phyloP scores from a whole-genome alignment of 2,888 invertebrate species.

The Congeria kusceri region DNA sequence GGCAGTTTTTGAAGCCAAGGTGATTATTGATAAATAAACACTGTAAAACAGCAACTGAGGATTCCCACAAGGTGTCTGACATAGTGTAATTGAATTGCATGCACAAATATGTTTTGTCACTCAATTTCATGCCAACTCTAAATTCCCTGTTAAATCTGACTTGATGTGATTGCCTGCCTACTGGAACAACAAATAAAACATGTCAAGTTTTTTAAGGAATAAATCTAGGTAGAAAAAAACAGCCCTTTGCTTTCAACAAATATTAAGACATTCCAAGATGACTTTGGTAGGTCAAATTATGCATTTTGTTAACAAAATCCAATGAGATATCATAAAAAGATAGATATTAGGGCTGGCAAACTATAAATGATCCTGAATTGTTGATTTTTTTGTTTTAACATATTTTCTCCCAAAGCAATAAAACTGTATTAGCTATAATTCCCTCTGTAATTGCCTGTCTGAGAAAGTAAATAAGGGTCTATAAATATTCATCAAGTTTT shows the following conservation, averaged over 20 bases:
- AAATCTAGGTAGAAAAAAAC: no score
- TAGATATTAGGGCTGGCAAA: no score
- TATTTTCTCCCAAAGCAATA: background rate
- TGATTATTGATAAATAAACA: constrained; percentile 49
- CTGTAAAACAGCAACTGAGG: constrained; percentile 10
- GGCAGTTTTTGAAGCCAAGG: background rate
- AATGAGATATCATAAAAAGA: no score
- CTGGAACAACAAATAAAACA: no score
- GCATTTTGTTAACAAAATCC: no score
- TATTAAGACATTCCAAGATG: no score
- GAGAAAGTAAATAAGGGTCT: background rate
- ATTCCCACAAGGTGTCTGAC: constrained; percentile 20
- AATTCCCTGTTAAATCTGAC: background rate
- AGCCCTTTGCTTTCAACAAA: no score
- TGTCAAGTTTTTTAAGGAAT: no score
- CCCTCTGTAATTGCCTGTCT: constrained; percentile 7
- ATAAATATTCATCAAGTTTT: constrained; percentile 6
- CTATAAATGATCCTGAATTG: no score
- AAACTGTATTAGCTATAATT: background rate
- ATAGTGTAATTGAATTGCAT: constrained; percentile 36
- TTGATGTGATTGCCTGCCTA: no score
- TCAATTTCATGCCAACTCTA: constrained; percentile 1
- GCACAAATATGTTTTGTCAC: constrained; percentile 1
- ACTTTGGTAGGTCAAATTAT: no score
- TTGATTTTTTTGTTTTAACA: background rate